Conservation (phyloP, 2,113 vertebrate genomes). For the Bubo bubo region DNA sequence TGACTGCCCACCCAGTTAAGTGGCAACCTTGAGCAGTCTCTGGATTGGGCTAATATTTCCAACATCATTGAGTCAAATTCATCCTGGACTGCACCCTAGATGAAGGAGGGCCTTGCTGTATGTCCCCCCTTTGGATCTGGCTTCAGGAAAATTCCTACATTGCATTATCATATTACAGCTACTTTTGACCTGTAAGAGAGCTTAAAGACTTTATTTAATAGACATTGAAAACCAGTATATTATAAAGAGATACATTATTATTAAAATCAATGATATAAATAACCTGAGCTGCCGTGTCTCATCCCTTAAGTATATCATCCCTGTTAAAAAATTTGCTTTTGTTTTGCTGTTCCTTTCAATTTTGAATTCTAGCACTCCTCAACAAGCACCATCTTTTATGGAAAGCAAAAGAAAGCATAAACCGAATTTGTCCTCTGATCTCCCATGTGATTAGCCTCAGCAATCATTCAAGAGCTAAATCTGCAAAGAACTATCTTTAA, state of each 20-base stretch:
- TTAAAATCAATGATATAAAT: background rate
- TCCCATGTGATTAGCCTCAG: background rate
- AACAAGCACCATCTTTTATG: background rate
- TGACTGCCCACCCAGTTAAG: background rate
- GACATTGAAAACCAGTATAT: background rate
- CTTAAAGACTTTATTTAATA: background rate
- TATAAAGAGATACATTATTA: background rate
- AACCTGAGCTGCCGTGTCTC: background rate
- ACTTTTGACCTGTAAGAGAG: background rate
- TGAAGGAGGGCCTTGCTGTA: background rate
- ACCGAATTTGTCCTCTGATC: background rate
- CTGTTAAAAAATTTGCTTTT: background rate
- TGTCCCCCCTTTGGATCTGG: background rate
- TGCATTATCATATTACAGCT: background rate
- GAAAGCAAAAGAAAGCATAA: background rate
- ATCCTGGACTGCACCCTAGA: background rate
- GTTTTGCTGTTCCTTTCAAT: background rate
- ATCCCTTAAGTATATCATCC: background rate
- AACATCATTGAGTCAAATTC: background rate
- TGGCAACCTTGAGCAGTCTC: background rate
- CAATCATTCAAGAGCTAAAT: background rate
- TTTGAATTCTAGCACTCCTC: background rate
- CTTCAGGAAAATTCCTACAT: background rate
- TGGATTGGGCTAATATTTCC: background rate
- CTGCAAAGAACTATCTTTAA: background rate